A percentile compares a stretch with the other conserved stretches of the same genome.
phyloP scores from a whole-genome alignment of 2,113 vertebrate species.

The Sorex fumeus region DNA sequence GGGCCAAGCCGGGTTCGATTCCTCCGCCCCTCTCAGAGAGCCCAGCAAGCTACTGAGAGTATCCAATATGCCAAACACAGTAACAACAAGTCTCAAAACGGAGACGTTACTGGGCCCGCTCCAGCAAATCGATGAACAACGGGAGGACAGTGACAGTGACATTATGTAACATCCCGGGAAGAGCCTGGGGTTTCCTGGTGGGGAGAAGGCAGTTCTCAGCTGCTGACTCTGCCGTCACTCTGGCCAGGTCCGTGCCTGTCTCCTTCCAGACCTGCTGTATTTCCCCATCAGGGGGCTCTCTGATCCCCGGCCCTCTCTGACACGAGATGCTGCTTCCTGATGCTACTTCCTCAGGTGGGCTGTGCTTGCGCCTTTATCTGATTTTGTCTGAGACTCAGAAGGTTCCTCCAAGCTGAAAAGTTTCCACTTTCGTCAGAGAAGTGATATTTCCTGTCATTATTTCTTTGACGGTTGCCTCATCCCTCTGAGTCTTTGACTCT shows the following conservation, averaged over 20 bases:
- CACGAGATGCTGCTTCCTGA: background rate
- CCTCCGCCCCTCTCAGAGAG: too few relatives aligned
- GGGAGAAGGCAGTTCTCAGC: background rate
- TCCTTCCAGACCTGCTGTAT: background rate
- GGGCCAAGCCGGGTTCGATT: too few relatives aligned
- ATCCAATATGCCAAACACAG: too few relatives aligned
- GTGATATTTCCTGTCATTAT: background rate
- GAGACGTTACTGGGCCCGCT: too few relatives aligned
- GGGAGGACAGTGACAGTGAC: too few relatives aligned
- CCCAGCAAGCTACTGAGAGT: too few relatives aligned
- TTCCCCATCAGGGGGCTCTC: conserved; percentile 19
- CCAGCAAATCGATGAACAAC: too few relatives aligned
- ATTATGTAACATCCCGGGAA: background rate
- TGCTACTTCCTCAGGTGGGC: background rate
- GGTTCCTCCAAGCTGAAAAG: background rate
- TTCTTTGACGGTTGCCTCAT: background rate
- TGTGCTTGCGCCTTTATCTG: background rate
- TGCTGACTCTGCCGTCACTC: background rate
- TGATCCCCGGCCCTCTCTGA: background rate
- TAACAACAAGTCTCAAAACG: too few relatives aligned
- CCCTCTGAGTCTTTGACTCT: background rate
- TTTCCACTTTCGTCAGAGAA: conserved; percentile 30
- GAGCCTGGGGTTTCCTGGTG: background rate
- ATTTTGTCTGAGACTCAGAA: background rate
- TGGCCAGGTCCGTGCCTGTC: background rate